phyloP scores from a whole-genome alignment of 2,797 vertebrate species.

The Sebastes cheni region DNA sequence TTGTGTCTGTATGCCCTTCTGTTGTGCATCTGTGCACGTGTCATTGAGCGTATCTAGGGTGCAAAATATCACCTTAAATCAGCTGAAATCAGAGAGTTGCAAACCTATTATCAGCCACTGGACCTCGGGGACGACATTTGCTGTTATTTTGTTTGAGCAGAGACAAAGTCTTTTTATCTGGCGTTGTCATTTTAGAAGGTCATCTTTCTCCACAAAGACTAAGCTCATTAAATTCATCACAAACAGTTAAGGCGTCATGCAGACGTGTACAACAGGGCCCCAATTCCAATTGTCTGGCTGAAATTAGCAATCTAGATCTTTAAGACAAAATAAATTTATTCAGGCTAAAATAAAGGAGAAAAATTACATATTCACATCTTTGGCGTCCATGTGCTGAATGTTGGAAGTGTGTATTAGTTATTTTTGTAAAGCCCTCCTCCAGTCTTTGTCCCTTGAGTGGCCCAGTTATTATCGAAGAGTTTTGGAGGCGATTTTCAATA shows the following conservation, averaged over 20 bases:
- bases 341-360: constrained; percentile 18
- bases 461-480: constrained; percentile 7
- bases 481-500: constrained; percentile 23
- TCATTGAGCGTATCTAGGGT: background rate
- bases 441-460: constrained; percentile 10
- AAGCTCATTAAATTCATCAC: constrained; percentile 52
- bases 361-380: constrained; percentile 12
- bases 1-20: background rate
- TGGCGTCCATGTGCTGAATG: constrained; percentile 8
- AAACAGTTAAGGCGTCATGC: constrained; percentile 6
- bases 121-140: constrained; percentile 47
- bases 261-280: background rate
- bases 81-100: constrained; percentile 11
- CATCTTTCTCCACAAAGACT: constrained; percentile 56
- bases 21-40: background rate
- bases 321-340: constrained; percentile 34
- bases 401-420: constrained; percentile 9
- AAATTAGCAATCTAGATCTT: constrained; percentile 50
- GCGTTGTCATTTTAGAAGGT: constrained; percentile 62
- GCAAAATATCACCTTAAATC: constrained; percentile 16
- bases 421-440: constrained; percentile 22
- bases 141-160: constrained; percentile 56
- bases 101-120: constrained; percentile 12
- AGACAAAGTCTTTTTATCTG: constrained; percentile 46
- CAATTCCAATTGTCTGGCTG: constrained; percentile 33